Percentiles rank a stretch among this genome's conserved stretches.
Conservation (phyloP, 2,113 vertebrate species). For the Paraplagusia blochii region DNA sequence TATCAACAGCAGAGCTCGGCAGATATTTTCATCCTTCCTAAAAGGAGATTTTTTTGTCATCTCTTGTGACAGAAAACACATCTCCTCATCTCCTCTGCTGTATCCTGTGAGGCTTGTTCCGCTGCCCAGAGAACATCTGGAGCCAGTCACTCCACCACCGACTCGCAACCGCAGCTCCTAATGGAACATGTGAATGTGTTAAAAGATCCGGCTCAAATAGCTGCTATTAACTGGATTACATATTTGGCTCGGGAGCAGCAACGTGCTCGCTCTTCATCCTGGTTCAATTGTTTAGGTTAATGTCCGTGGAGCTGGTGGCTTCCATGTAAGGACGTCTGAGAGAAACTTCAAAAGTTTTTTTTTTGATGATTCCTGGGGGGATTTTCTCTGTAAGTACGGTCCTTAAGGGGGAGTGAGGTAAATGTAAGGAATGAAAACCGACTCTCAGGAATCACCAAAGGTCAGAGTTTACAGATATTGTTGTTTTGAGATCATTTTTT, state of each 20-base stretch:
- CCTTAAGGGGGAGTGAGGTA: constrained; percentile 19
- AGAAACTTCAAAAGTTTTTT: constrained; percentile 40
- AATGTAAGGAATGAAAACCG: constrained; percentile 58
- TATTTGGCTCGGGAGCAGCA: constrained; percentile 53
- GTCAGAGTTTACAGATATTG: constrained; percentile 40
- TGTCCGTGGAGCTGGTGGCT: constrained; percentile 31
- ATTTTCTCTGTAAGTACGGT: neutral
- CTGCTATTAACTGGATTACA: constrained; percentile 63
- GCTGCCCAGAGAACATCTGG: constrained; percentile 61
- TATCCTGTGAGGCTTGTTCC: constrained; percentile 40
- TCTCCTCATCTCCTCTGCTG: constrained; percentile 42
- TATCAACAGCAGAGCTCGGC: no score
- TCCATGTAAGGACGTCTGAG: constrained; percentile 19
- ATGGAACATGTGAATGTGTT: constrained; percentile 68
- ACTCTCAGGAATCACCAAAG: constrained; percentile 16
- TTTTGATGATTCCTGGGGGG: neutral
- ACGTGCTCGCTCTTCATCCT: constrained; percentile 62
- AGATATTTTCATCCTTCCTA: no score
- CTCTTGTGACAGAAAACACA: constrained; percentile 54
- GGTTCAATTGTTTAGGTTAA: constrained; percentile 48
- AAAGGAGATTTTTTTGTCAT: constrained; percentile 20
- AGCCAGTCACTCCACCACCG: constrained; percentile 59
- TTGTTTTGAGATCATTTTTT: constrained; percentile 18
- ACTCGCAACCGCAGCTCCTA: constrained; percentile 47
- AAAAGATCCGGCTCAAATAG: constrained; percentile 55